phyloP scores from a whole-genome alignment of 2,113 vertebrate genomes.

The Ivindomyrus marchei region DNA sequence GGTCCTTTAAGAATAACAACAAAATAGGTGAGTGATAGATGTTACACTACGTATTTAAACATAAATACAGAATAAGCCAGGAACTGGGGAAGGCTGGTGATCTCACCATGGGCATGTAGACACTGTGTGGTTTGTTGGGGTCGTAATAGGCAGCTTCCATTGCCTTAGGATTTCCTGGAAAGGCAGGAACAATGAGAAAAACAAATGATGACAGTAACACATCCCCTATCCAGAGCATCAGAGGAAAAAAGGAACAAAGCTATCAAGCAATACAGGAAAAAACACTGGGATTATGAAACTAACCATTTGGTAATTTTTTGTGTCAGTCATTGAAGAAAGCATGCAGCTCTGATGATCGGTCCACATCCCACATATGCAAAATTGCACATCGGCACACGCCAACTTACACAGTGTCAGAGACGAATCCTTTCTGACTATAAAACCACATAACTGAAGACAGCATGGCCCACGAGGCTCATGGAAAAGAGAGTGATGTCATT shows the following conservation, averaged over 20 bases:
- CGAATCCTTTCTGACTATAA: neutral
- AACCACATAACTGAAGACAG: neutral
- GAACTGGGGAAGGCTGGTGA: neutral
- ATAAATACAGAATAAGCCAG: neutral
- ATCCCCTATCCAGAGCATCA: neutral
- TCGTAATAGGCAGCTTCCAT: conserved; percentile 81
- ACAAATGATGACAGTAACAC: conserved; percentile 6
- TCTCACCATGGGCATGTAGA: conserved; percentile 85
- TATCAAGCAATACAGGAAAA: neutral
- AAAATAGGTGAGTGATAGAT: neutral
- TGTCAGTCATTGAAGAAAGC: neutral
- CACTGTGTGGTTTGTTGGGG: conserved; percentile 78
- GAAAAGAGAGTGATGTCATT: conserved; percentile 42
- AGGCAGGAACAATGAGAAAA: neutral
- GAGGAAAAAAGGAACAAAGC: neutral
- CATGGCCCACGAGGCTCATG: conserved; percentile 31
- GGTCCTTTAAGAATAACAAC: conserved; percentile 55
- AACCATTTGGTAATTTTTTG: neutral
- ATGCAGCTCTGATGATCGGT: neutral
- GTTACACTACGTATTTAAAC: neutral
- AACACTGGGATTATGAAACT: neutral
- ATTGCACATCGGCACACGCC: neutral
- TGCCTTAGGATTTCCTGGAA: conserved; percentile 67
- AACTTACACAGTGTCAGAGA: neutral
- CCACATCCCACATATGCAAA: neutral